Evolutionary conservation across 1,140 invertebrate species (phyloP), one percentile per base, ranked within the genome.

Genomic region (Coelopa frigida): DNA sequence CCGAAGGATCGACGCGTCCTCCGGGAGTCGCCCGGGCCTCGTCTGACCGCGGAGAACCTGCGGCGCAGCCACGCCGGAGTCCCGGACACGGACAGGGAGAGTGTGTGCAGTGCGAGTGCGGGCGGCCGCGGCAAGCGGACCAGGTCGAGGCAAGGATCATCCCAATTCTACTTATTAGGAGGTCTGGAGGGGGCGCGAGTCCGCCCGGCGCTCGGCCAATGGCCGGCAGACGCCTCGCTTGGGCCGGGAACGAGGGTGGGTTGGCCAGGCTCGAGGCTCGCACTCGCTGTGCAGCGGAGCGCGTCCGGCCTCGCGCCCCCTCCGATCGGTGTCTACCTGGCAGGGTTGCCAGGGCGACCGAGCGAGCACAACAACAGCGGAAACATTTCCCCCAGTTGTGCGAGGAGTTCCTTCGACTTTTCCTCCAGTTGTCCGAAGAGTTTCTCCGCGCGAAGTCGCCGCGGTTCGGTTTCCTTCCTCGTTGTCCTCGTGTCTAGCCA

Each of bases 51-150:
- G 18, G 56, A 59, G 44, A 46, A 24, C 26, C 22, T 22, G 32
- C 48, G 36, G 11, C 46, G 37, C 11, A 41, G 42, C 31, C 29
- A 38, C 26, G 44, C 45, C 18, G 33, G 27, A 29, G 29, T 18
- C 43, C 33, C 53, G 18, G 50, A 54, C 36, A 63, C 63, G 29
- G 62, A 66, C 40, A 48, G 52, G 32, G 51, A 66, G 39, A 66
- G 63, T 53, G 33, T 55, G 33, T 54, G 55, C 46, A 65, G 61
- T 46, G 47, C 51, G 11, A 58, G 56, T 51, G 61, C 52, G 37
- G 50, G 55, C 12, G 49, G 50, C 24, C 52, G 60, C 23, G 43
- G 60, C 29, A 56, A 51, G 14, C 29, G 46, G 23, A 38, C 31
- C 8, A 36, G 42, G 20, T 29, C 29, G 42, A 51, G 46, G 46